phyloP scores from a whole-genome alignment of 2,888 invertebrate species.

The Mycogona germanica region DNA sequence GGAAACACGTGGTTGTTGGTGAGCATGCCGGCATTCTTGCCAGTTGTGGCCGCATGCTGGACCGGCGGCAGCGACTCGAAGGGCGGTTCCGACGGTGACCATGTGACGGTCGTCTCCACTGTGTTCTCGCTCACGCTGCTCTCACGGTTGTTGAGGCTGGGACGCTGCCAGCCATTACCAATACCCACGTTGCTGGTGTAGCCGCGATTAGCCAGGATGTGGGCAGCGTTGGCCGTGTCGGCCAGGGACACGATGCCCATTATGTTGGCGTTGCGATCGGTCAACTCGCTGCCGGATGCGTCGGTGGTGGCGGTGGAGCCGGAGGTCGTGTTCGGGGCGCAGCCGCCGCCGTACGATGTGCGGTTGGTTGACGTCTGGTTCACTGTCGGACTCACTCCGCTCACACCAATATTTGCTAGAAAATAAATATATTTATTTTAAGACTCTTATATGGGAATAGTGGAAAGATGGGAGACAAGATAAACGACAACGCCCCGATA shows the following conservation, averaged over 20 bases:
- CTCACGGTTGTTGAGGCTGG: slow-evolving; percentile 20
- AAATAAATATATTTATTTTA: too few species aligned
- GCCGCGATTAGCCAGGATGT: background rate
- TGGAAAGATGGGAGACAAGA: too few species aligned
- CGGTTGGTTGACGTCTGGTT: slow-evolving; percentile 28
- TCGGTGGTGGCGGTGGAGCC: background rate
- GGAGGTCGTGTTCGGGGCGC: background rate
- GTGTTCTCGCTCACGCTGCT: slow-evolving; percentile 41
- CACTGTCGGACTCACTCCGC: slow-evolving; percentile 41
- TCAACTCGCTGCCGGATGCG: slow-evolving; percentile 29
- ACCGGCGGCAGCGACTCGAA: background rate
- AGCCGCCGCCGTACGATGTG: background rate
- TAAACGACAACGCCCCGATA: too few species aligned
- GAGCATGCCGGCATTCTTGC: slow-evolving; percentile 37
- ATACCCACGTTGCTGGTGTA: background rate
- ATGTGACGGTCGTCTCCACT: slow-evolving; percentile 45
- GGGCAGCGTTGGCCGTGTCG: background rate
- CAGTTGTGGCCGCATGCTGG: too few species aligned
- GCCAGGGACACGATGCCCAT: slow-evolving; percentile 6
- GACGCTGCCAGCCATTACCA: slow-evolving; percentile 5
- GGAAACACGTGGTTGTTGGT: slow-evolving; percentile 41
- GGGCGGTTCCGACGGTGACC: slow-evolving; percentile 39
- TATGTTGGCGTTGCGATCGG: slow-evolving; percentile 22
- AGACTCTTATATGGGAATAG: too few species aligned
- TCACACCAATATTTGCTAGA: slow-evolving; percentile 37